Conservation (phyloP, 2,797 vertebrate species). For the Vultur gryphus region DNA sequence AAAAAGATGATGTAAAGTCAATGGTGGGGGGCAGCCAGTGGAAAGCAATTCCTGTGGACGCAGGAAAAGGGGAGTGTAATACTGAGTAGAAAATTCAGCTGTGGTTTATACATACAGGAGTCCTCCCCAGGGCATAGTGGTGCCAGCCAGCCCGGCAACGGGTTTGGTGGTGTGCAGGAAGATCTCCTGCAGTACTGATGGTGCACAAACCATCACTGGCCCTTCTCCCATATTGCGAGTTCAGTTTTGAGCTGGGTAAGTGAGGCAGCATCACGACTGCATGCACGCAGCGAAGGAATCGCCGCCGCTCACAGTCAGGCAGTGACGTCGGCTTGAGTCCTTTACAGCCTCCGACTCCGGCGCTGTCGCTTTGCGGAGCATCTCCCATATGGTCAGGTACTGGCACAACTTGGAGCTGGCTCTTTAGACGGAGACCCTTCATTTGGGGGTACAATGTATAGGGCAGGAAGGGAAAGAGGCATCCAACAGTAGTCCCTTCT, state of each 20-base stretch:
- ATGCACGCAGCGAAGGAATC: background rate
- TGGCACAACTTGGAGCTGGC: background rate
- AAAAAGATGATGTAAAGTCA: background rate
- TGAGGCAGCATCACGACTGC: background rate
- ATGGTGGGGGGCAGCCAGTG: background rate
- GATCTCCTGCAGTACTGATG: background rate
- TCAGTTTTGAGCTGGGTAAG: background rate
- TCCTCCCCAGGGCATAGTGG: background rate
- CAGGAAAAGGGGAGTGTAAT: background rate
- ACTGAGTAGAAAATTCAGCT: background rate
- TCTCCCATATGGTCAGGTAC: accelerated
- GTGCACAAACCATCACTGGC: background rate
- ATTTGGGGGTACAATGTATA: background rate
- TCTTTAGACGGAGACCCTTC: background rate
- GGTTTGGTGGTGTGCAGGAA: background rate
- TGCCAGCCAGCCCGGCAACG: background rate
- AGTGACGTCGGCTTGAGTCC: background rate
- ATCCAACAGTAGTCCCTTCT: background rate
- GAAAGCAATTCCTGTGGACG: background rate
- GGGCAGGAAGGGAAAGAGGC: background rate
- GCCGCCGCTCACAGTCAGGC: background rate
- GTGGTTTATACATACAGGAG: background rate
- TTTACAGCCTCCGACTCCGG: accelerated
- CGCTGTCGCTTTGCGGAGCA: accelerated
- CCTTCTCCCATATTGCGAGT: background rate